phyloP scores from a whole-genome alignment of 2,113 vertebrate species.

The Pantherophis guttatus region DNA sequence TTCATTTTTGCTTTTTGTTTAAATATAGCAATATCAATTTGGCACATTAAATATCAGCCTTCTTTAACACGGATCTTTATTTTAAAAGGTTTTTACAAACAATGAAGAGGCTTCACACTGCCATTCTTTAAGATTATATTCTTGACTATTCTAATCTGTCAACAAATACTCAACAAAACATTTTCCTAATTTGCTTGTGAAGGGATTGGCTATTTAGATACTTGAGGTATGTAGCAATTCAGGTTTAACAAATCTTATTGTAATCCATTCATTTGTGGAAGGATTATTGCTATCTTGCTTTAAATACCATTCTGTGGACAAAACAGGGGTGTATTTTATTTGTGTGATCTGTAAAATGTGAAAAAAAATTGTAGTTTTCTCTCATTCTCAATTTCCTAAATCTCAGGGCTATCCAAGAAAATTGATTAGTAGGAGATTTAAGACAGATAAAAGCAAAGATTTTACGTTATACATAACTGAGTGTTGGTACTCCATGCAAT shows the following conservation, averaged over 20 bases:
- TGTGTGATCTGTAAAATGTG: not conserved
- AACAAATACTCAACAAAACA: not conserved
- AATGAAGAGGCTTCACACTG: not conserved
- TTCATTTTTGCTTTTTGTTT: not conserved
- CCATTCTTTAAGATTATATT: not conserved
- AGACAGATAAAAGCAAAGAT: not conserved
- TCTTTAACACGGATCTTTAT: not conserved
- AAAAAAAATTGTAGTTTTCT: not conserved
- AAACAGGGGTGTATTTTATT: not conserved
- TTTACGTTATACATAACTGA: not conserved
- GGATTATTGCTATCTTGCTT: not conserved
- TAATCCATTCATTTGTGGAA: not conserved
- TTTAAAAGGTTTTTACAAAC: not conserved
- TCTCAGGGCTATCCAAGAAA: not conserved
- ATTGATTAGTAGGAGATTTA: not conserved
- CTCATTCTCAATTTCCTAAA: not conserved
- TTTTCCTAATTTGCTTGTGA: not conserved
- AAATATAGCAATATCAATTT: not conserved
- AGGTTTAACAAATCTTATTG: not conserved
- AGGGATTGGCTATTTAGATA: not conserved
- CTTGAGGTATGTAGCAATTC: not conserved
- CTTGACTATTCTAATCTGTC: not conserved
- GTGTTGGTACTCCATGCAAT: not conserved
- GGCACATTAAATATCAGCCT: not conserved
- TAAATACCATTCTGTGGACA: not conserved